A percentile compares a stretch with the other conserved stretches of the same genome.
phyloP scores from a whole-genome alignment of 2,888 invertebrate species.

The Venusia cambrica region DNA sequence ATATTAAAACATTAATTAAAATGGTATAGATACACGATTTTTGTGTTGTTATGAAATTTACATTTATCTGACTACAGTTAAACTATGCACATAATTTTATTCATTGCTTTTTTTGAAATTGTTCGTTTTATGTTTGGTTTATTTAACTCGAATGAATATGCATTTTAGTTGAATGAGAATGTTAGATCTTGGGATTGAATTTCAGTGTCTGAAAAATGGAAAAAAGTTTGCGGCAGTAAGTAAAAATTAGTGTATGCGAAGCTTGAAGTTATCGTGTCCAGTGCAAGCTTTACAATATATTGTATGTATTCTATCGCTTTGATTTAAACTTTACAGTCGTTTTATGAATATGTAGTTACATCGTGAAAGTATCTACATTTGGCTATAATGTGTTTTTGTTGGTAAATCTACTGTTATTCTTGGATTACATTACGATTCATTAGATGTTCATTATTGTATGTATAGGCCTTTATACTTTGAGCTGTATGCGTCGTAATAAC shows the following conservation, averaged over 20 bases:
- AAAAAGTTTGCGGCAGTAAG: conserved; percentile 79
- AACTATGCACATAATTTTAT: conserved; percentile 1
- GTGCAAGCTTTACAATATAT: conserved; percentile 33
- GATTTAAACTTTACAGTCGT: conserved; percentile 11
- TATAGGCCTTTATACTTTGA: too few relatives aligned
- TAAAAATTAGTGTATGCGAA: conserved; percentile 64
- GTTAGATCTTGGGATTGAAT: conserved; percentile 74
- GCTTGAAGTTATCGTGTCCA: conserved; percentile 45
- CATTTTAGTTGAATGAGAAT: conserved; percentile 58
- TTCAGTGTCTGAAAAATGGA: conserved; percentile 79
- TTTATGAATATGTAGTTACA: conserved; percentile 7
- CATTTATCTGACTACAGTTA: too few relatives aligned
- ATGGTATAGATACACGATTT: too few relatives aligned
- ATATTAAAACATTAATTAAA: too few relatives aligned
- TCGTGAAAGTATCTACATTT: conserved; percentile 7
- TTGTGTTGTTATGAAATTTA: too few relatives aligned
- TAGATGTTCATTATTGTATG: neutral
- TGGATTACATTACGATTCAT: neutral
- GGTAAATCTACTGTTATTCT: neutral
- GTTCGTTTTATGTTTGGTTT: conserved; percentile 3
- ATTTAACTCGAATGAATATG: conserved; percentile 9
- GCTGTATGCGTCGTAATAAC: too few relatives aligned
- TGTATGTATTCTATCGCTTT: conserved; percentile 20
- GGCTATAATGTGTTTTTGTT: conserved; percentile 14
- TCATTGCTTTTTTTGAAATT: conserved; percentile 15